Conservation (phyloP, 2,888 invertebrate genomes). For the Odiellus spinosus region DNA sequence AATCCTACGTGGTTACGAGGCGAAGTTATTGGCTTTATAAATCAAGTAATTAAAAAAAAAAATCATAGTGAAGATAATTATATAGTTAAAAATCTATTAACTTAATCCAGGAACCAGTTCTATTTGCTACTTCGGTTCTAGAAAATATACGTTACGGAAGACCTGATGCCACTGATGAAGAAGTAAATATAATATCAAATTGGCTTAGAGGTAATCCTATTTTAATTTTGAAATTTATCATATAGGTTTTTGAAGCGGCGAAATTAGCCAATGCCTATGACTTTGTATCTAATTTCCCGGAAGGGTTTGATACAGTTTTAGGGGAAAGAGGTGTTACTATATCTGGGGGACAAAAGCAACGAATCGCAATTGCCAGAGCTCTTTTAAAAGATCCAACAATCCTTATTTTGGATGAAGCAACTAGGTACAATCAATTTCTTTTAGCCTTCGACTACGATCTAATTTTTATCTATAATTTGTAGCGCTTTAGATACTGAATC, state of each 20-base stretch:
- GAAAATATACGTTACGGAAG: slow-evolving; percentile 87
- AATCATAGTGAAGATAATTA: too few relatives aligned
- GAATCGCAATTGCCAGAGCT: slow-evolving; percentile 87
- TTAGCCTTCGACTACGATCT: not conserved
- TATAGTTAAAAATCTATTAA: too few relatives aligned
- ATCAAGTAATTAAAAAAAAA: slow-evolving; percentile 39
- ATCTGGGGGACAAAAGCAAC: slow-evolving; percentile 86
- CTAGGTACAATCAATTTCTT: slow-evolving; percentile 43
- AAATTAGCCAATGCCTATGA: slow-evolving; percentile 75
- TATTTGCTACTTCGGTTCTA: slow-evolving; percentile 75
- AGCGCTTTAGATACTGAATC: slow-evolving; percentile 86
- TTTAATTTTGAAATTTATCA: too few relatives aligned
- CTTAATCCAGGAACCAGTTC: slow-evolving; percentile 52
- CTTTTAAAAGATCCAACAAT: slow-evolving; percentile 76
- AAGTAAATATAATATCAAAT: slow-evolving; percentile 27
- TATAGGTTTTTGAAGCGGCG: slow-evolving; percentile 65
- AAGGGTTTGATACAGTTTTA: slow-evolving; percentile 65
- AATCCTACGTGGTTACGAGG: slow-evolving; percentile 74
- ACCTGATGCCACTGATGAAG: slow-evolving; percentile 37
- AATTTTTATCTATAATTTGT: slow-evolving; percentile 24
- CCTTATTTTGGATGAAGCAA: slow-evolving; percentile 83
- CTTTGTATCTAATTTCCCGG: slow-evolving; percentile 67
- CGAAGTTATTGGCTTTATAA: slow-evolving; percentile 66
- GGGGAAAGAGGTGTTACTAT: slow-evolving; percentile 83
- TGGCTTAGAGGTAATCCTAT: not conserved